Base-by-base conservation (phyloP, 2,113 vertebrate species). In the Sebastes fasciatus region DNA sequence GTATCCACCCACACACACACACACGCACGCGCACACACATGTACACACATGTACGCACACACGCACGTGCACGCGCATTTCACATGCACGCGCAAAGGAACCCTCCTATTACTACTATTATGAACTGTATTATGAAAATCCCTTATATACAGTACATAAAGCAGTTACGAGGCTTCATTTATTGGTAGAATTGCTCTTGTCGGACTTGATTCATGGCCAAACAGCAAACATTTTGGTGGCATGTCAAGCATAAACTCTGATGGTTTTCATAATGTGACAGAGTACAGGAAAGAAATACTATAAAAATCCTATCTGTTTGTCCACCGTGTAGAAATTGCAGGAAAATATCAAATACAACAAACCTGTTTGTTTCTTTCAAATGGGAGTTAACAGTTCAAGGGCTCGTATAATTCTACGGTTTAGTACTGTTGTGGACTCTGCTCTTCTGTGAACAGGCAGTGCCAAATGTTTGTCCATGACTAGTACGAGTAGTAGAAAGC, bases 401-500 rank as follows among this genome's bases (percentile, higher is more conserved):
- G 14, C 26, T n/a, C 55, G 21, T 67, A 65, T 57, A 46, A 34
- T 34, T 75, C 16, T 42, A 1, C 40, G 11, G 7, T 51, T 49
- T 52, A 12, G 26, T 8, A 54, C 46, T 21, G 11, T 40, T 68
- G 43, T 71, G 17, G 26, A 45, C 11, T 77, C 42, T 57, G 16
- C 40, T 73, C 40, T 26, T 26, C 13, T 34, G 40, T 23, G 23
- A 77, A 40, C 51, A 49, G n/a, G 45, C 57, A 40, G 62, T 14
- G 58, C 14, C n/a, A 4, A 0, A 54, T 63, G 65, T 69, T 66
- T 65, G 57, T 74, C 51, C 64, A 12, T 79, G 63, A 82, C 64
- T 45, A 42, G 49, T 66, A 58, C 52, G 26, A 83, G 19, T 49
- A 60, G 58, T 61, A 19, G 49, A 62, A 66, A 54, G 52, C 66